Percentiles rank a stretch among this genome's conserved stretches.
phyloP scores from a whole-genome alignment of 2,113 vertebrate genomes.

The Colinus virginianus region DNA sequence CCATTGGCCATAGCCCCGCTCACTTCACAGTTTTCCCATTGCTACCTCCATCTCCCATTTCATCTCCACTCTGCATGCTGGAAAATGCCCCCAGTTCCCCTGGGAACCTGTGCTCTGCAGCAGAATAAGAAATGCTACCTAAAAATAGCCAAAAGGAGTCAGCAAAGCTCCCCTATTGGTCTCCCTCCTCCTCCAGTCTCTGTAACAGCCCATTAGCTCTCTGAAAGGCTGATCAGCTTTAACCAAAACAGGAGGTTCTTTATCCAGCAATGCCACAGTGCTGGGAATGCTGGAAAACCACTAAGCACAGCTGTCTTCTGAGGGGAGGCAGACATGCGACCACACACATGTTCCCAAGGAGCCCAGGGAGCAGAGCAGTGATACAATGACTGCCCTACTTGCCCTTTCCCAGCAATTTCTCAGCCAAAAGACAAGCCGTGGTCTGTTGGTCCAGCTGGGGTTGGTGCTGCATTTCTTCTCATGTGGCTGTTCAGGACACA shows the following conservation, averaged over 20 bases:
- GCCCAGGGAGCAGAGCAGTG: neutral
- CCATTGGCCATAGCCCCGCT: neutral
- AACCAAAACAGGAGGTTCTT: neutral
- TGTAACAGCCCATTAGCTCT: accelerated
- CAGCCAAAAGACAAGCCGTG: neutral
- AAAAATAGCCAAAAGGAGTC: neutral
- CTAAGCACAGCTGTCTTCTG: neutral
- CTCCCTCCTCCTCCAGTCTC: accelerated
- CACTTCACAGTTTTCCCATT: neutral
- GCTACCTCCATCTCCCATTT: neutral
- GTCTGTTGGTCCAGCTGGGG: neutral
- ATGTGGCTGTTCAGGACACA: accelerated
- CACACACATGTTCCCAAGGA: neutral
- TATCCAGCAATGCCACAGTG: neutral
- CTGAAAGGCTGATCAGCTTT: neutral
- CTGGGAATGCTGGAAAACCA: neutral
- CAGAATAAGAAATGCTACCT: neutral
- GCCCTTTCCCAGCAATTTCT: conserved; percentile 8
- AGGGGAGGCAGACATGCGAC: neutral
- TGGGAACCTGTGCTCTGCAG: neutral
- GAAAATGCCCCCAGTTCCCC: neutral
- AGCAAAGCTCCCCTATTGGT: neutral
- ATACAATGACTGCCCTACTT: neutral
- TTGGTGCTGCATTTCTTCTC: neutral
- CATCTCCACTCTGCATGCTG: neutral